Evolutionary conservation across 2,113 vertebrate species (phyloP), one percentile per base, ranked within the genome.

Genomic region (Solenodon paradoxus): DNA sequence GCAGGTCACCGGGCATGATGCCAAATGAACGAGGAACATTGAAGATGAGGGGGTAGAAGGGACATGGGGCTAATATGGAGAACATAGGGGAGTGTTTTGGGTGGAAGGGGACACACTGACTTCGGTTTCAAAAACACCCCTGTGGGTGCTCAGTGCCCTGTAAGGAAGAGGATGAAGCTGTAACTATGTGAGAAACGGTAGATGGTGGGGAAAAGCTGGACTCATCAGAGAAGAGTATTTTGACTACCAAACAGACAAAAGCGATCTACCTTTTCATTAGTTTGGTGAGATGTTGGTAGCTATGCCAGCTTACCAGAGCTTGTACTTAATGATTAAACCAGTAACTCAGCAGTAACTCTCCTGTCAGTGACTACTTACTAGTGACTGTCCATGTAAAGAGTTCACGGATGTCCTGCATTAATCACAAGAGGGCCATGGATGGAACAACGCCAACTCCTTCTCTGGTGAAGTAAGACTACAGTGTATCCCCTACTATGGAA

Each of bases 51-150:
- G 59, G 19, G 40, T 19, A 5, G 9, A 22, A 26, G 40, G 47
- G 26, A 12, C 7, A 26, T 9, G 10, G 9, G 12, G 0, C 3
- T 0, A 3, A 3, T 20, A 3, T 15, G 7, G 17, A 24, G 26
- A 64, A 24, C 6, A 22, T 1, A 11, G 26, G 59, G 47, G 61
- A 49, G 24, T n/a, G 19, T 11, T 10, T 0, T 74, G 57, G 35
- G 42, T 22, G 19, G 64, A 69, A 22, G 13, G 20, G 9, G 2
- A 7, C 19, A 3, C 32, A 15, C 1, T 1, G 4, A 15, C 6
- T 1, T 20, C 0, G 28, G 24, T 49, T 49, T 57, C 30, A 9
- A 30, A 51, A 35, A n/a, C 12, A 17, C 2, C 1, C 0, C 26
- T 26, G 8, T 38, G 35, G n/a, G n/a, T 12, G 9, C 20, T 45